Conservation (phyloP, 2,797 vertebrate species). For the Gobionotothen gibberifrons region DNA sequence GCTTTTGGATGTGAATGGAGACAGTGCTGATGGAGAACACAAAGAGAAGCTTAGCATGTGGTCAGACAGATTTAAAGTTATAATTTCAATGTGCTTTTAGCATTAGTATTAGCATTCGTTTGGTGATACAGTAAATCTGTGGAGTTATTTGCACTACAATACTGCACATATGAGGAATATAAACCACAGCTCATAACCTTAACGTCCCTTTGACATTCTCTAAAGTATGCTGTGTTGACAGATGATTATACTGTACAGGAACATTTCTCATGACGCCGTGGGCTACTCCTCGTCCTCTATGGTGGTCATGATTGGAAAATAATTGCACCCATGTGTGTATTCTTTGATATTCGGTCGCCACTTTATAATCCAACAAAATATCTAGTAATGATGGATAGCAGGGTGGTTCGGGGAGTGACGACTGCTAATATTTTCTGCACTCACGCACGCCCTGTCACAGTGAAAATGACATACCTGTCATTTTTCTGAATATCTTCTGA, state of each 20-base stretch:
- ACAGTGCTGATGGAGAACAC: slow-evolving; percentile 59
- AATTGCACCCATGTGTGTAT: slow-evolving; percentile 71
- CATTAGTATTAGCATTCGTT: slow-evolving; percentile 65
- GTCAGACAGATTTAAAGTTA: slow-evolving; percentile 42
- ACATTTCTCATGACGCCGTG: slow-evolving; percentile 63
- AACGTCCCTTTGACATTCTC: slow-evolving; percentile 54
- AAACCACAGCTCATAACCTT: slow-evolving; percentile 56
- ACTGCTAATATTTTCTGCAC: slow-evolving; percentile 43
- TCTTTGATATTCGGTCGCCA: slow-evolving; percentile 57
- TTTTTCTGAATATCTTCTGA: slow-evolving; percentile 11
- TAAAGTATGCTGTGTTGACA: slow-evolving; percentile 50
- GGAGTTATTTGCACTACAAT: slow-evolving; percentile 53
- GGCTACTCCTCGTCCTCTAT: slow-evolving; percentile 65
- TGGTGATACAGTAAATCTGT: slow-evolving; percentile 55
- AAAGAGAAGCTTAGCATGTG: slow-evolving; percentile 62
- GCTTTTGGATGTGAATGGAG: slow-evolving; percentile 71
- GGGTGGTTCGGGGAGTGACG: slow-evolving; percentile 51
- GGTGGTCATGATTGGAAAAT: slow-evolving; percentile 62
- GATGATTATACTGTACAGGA: slow-evolving; percentile 48
- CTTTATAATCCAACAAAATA: slow-evolving; percentile 60
- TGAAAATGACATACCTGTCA: slow-evolving; percentile 34
- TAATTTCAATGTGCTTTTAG: slow-evolving; percentile 53
- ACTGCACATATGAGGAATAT: slow-evolving; percentile 32
- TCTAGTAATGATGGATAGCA: slow-evolving; percentile 65
- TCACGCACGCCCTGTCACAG: slow-evolving; percentile 36